Conservation (phyloP, 2,113 vertebrate genomes). For the Chionis minor region DNA sequence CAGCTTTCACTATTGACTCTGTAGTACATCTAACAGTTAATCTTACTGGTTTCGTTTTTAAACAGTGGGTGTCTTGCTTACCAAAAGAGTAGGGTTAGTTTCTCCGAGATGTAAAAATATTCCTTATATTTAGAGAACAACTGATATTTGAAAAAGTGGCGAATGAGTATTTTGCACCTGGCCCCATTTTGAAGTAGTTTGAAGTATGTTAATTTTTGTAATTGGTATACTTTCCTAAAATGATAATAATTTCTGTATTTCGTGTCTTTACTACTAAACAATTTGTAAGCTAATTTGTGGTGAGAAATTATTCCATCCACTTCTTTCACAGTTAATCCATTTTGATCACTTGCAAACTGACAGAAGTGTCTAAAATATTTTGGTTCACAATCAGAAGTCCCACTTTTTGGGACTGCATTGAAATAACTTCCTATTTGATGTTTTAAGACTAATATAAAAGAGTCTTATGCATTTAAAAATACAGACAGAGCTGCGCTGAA, state of each 20-base stretch:
- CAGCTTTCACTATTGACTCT: background rate
- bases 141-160: background rate
- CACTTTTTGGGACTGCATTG: background rate
- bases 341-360: background rate
- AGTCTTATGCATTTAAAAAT: background rate
- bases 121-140: background rate
- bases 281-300: background rate
- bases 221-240: background rate
- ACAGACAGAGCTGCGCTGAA: background rate
- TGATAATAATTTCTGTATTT: background rate
- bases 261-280: background rate
- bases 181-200: background rate
- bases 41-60: background rate
- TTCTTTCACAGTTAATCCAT: background rate
- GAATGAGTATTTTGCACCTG: background rate
- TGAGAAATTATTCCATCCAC: background rate
- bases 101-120: background rate
- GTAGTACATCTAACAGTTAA: background rate
- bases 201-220: background rate
- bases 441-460: background rate
- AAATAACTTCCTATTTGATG: background rate
- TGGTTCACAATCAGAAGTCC: background rate
- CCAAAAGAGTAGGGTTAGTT: background rate
- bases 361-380: background rate
- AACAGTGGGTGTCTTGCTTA: background rate